These are phyloP conservation scores for Syngnathus rostellatus DNA, from an alignment of 2,797 vertebrate genomes.

Conservation along the genomic window DNA sequence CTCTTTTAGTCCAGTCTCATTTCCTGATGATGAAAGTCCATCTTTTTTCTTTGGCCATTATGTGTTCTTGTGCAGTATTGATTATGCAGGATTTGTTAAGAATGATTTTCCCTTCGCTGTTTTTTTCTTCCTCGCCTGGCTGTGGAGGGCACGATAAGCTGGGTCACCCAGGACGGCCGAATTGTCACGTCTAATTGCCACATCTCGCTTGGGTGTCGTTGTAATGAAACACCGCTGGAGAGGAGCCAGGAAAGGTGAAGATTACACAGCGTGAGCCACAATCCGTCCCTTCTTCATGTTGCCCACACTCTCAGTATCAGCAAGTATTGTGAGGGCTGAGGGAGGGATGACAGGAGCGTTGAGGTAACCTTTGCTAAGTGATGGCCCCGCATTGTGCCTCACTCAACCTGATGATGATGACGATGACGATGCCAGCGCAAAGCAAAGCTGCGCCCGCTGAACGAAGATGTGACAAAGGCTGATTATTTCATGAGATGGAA, in stretches of 20 bases:
- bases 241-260: conserved; percentile 52
- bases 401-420: conserved; percentile 40
- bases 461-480: conserved; percentile 40
- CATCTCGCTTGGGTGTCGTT: conserved; percentile 42
- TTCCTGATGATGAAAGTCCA: too few relatives aligned
- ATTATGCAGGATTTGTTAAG: neutral
- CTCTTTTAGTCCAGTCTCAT: too few relatives aligned
- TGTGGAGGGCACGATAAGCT: neutral
- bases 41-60: too few relatives aligned
- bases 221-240: conserved; percentile 56
- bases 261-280: conserved; percentile 55
- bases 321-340: conserved; percentile 59
- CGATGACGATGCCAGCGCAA: conserved; percentile 40
- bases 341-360: conserved; percentile 42
- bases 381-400: conserved; percentile 42
- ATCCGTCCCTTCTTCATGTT: conserved; percentile 46
- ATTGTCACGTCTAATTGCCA: conserved; percentile 46
- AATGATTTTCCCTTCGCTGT: too few relatives aligned
- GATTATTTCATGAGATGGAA: conserved; percentile 39
- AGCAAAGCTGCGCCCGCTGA: conserved; percentile 17
- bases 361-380: conserved; percentile 59
- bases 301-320: conserved; percentile 51
- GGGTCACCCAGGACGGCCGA: conserved; percentile 4
- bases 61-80: too few relatives aligned
- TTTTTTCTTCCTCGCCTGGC: too few relatives aligned